Evolutionary conservation across 53 echinoderm and acorn worm species (phyloP).

Genomic region (Glandiceps talaboti): DNA sequence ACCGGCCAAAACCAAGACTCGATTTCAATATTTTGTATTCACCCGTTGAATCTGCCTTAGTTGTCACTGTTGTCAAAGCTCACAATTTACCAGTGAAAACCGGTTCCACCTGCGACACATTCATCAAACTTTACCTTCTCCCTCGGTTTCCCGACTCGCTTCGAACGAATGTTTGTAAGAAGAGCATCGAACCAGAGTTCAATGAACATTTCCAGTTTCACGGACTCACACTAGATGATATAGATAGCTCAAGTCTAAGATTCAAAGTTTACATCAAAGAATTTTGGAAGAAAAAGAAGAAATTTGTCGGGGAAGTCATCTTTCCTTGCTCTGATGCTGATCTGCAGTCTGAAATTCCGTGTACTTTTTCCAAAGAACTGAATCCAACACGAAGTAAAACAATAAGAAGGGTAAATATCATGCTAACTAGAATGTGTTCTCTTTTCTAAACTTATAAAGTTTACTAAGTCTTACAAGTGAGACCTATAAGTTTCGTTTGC

Average conservation of each 20-base stretch:
- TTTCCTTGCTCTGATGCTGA: background rate
- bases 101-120: constrained; percentile 23
- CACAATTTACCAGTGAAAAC: constrained; percentile 22
- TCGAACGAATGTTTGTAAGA: constrained; percentile 20
- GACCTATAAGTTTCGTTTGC: no score
- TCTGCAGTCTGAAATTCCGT: background rate
- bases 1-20: background rate
- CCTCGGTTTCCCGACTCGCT: constrained; percentile 21
- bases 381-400: background rate
- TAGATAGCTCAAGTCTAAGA: constrained; percentile 10
- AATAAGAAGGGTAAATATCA: background rate
- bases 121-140: constrained; percentile 21
- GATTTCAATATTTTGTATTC: constrained; percentile 22
- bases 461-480: no score
- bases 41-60: constrained; percentile 17
- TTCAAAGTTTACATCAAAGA: constrained; percentile 24
- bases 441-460: no score
- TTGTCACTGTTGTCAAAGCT: constrained; percentile 19
- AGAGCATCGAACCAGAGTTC: constrained; percentile 26
- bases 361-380: background rate
- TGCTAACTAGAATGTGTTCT: no score
- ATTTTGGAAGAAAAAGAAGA: constrained; percentile 16
- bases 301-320: constrained; percentile 21
- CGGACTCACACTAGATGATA: constrained; percentile 17
- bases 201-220: constrained; percentile 38